Evolutionary conservation across 2,113 vertebrate genomes (phyloP).

Genomic region (Cottus gobio): DNA sequence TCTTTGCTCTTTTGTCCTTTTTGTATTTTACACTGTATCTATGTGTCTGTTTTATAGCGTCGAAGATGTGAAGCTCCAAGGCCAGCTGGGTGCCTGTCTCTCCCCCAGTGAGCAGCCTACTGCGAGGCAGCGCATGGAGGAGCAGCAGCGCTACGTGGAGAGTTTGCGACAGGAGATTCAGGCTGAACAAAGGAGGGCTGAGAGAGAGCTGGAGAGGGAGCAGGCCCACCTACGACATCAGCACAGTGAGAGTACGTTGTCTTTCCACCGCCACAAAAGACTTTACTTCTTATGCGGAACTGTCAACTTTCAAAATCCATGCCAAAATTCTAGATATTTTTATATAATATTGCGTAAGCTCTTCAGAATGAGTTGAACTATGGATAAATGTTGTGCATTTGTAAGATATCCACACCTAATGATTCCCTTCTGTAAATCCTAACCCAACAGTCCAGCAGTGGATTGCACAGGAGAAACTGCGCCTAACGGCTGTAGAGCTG

Average conservation of each 20-base stretch:
- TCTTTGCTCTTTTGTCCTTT: not conserved
- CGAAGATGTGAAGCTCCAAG: slow-evolving; percentile 48
- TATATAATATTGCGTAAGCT: not conserved
- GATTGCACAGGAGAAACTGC: slow-evolving; percentile 87
- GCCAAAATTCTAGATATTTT: not conserved
- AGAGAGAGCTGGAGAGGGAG: slow-evolving; percentile 87
- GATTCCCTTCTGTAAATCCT: slow-evolving; percentile 22
- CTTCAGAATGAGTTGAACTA: not conserved
- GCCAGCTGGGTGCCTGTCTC: slow-evolving; percentile 54
- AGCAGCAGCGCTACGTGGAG: slow-evolving; percentile 85
- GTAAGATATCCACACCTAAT: not conserved
- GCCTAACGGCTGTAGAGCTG: slow-evolving; percentile 75
- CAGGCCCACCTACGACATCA: slow-evolving; percentile 84
- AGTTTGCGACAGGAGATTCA: slow-evolving; percentile 87
- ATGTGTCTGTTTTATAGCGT: slow-evolving; percentile 48
- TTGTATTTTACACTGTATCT: slow-evolving; percentile 2
- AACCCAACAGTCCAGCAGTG: slow-evolving; percentile 88
- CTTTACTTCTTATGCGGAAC: not conserved
- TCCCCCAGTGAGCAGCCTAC: slow-evolving; percentile 64
- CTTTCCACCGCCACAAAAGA: too few species aligned
- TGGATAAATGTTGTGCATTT: not conserved
- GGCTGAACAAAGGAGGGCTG: slow-evolving; percentile 84
- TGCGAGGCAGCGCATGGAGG: slow-evolving; percentile 77
- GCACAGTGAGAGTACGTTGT: slow-evolving; percentile 86
- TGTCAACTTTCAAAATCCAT: not conserved